Conservation (phyloP, 2,888 invertebrate genomes). For the Hypsopygia costalis region DNA sequence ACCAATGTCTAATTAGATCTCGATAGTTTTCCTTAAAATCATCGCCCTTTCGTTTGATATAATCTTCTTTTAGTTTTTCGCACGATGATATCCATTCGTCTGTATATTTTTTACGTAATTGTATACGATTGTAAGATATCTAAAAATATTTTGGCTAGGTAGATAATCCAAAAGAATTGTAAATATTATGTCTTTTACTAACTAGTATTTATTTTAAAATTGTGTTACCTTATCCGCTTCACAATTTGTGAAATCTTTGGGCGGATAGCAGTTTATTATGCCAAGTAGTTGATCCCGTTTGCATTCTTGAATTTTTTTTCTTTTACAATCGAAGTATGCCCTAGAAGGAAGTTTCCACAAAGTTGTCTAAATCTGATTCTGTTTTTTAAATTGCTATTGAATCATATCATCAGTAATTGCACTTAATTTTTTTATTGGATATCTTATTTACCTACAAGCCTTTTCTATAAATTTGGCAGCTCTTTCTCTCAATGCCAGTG, state of each 20-base stretch:
- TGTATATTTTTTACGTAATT: constrained; percentile 26
- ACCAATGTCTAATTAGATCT: constrained; percentile 52
- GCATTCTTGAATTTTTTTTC: constrained; percentile 35
- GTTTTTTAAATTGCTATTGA: too few relatives aligned
- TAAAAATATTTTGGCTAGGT: constrained; percentile 11
- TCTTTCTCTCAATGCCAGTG: constrained; percentile 34
- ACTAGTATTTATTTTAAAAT: too few relatives aligned
- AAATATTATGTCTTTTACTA: too few relatives aligned
- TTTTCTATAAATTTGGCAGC: constrained; percentile 47
- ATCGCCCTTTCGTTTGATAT: constrained; percentile 27
- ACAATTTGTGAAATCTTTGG: constrained; percentile 14
- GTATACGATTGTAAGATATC: constrained; percentile 17
- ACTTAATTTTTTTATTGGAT: too few relatives aligned
- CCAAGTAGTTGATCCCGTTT: constrained; percentile 42
- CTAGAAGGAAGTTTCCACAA: constrained; percentile 27
- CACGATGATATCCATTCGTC: constrained; percentile 30
- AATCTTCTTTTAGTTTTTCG: constrained; percentile 31
- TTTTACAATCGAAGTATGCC: constrained; percentile 47
- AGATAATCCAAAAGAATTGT: too few relatives aligned
- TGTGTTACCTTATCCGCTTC: constrained; percentile 33
- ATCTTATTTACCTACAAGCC: constrained; percentile 38
- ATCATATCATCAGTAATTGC: too few relatives aligned
- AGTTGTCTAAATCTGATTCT: too few relatives aligned
- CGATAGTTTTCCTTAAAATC: constrained; percentile 44
- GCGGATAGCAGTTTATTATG: constrained; percentile 26